These are phyloP conservation scores for Calonectris borealis DNA, from an alignment of 2,113 vertebrate species.

Conservation along the genomic window DNA sequence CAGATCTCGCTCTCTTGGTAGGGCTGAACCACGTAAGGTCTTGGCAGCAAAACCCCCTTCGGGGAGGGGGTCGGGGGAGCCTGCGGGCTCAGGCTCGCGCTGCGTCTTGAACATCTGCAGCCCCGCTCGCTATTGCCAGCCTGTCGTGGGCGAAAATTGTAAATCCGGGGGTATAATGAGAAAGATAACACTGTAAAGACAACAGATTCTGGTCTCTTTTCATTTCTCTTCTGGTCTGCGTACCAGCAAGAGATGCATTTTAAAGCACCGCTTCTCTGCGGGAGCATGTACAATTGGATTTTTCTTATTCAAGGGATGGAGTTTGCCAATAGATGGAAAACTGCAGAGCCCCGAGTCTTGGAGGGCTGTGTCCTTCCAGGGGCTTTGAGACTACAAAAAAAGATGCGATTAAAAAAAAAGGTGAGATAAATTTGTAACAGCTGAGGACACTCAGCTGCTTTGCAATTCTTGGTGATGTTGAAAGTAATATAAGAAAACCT, in stretches of 20 bases:
- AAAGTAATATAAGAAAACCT: neutral
- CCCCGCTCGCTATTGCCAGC: neutral
- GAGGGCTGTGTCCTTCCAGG: neutral
- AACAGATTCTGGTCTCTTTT: neutral
- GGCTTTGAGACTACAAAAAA: neutral
- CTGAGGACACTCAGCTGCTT: neutral
- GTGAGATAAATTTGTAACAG: neutral
- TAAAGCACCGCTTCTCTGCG: fast-evolving
- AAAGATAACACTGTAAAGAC: neutral
- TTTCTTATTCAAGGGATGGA: neutral
- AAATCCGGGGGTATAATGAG: fast-evolving
- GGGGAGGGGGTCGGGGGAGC: neutral
- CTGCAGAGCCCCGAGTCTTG: neutral
- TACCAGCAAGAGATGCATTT: neutral
- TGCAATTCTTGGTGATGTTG: neutral
- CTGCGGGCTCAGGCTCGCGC: neutral
- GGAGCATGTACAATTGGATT: fast-evolving
- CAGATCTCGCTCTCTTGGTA: neutral
- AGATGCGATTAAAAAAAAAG: fast-evolving
- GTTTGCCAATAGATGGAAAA: neutral
- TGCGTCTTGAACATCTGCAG: neutral
- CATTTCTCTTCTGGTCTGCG: neutral
- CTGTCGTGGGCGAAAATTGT: fast-evolving
- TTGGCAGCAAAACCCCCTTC: neutral
- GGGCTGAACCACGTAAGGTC: neutral